These are phyloP conservation scores for Aldrovandia affinis DNA, from an alignment of 2,797 vertebrate genomes.

Conservation along the genomic window DNA sequence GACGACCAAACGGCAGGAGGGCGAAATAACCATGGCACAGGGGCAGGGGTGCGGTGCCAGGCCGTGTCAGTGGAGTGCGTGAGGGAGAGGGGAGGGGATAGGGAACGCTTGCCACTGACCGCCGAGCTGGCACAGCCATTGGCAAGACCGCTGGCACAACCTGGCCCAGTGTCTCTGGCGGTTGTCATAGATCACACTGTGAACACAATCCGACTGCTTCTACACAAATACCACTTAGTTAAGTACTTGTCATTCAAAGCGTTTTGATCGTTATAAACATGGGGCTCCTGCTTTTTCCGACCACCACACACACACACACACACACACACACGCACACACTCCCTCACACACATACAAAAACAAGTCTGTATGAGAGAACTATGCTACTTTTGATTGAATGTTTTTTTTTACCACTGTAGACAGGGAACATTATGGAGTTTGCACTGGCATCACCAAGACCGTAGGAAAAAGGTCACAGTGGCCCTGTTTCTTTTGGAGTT, in stretches of 20 bases:
- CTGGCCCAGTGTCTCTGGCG: background rate
- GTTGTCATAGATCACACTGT: constrained; percentile 34
- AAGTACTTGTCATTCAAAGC: background rate
- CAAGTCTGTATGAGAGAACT: background rate
- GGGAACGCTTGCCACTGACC: background rate
- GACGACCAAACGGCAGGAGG: background rate
- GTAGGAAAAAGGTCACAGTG: background rate
- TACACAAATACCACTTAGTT: background rate
- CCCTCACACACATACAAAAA: constrained; percentile 12
- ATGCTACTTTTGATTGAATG: background rate
- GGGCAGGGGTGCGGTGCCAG: background rate
- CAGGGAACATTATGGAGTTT: background rate
- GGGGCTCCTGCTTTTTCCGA: constrained; percentile 3
- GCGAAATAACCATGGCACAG: background rate
- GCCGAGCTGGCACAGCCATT: background rate
- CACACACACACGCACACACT: constrained; percentile 26
- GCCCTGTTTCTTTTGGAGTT: background rate
- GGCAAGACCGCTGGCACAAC: background rate
- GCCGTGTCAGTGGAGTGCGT: background rate
- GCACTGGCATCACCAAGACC: background rate
- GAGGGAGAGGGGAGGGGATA: background rate
- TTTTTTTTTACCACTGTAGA: background rate
- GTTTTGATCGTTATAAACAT: background rate
- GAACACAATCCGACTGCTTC: constrained; percentile 8
- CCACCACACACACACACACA: constrained; percentile 24